These are phyloP conservation scores for Astreopora myriophthalma DNA, from an alignment of 64 coral and sea anemone species.

Conservation along the genomic window DNA sequence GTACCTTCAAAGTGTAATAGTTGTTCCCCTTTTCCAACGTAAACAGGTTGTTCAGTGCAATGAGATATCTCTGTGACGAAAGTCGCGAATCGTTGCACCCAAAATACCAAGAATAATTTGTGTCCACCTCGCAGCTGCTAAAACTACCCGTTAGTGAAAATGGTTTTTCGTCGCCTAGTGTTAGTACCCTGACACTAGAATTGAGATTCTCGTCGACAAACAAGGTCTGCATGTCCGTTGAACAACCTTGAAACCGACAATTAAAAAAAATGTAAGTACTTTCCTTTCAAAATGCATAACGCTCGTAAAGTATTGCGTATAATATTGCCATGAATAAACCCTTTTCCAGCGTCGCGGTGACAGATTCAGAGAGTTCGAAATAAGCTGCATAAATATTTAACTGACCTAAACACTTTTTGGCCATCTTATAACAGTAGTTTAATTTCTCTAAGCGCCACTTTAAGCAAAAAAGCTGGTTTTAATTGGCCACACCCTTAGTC, in stretches of 20 bases:
- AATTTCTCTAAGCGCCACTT: too few relatives aligned
- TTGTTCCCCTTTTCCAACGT: neutral
- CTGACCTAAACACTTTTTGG: too few relatives aligned
- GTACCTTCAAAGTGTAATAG: neutral
- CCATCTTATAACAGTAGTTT: too few relatives aligned
- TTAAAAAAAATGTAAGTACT: too few relatives aligned
- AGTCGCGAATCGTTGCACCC: conserved; percentile 8
- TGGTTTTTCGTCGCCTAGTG: neutral
- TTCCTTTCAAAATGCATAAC: too few relatives aligned
- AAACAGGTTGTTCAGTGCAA: neutral
- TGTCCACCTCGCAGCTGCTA: neutral
- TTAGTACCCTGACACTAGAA: neutral
- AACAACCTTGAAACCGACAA: neutral
- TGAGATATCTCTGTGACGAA: neutral
- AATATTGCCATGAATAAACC: too few relatives aligned
- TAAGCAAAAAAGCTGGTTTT: too few relatives aligned
- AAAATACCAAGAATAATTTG: neutral
- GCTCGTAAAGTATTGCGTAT: too few relatives aligned
- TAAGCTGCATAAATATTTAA: too few relatives aligned
- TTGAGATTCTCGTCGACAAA: neutral
- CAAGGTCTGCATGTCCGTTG: neutral
- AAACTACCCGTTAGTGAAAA: neutral
- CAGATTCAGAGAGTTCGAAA: too few relatives aligned
- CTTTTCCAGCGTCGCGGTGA: too few relatives aligned
- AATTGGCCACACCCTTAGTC: too few relatives aligned